Percentiles rank a stretch among this genome's conserved stretches.
Conservation (phyloP, 2,113 vertebrate genomes). For the Propithecus coquereli region DNA sequence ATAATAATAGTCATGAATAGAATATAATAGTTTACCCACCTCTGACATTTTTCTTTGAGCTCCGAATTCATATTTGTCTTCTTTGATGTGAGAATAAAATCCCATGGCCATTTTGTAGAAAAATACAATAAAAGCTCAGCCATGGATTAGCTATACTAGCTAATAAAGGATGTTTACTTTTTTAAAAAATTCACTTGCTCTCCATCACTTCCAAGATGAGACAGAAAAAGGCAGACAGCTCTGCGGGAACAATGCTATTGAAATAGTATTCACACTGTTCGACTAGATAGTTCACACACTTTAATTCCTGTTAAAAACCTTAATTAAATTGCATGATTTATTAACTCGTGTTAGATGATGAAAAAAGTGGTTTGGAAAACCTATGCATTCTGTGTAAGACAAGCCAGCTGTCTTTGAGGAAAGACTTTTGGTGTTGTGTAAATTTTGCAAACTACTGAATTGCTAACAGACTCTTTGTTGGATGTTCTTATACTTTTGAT, state of each 20-base stretch:
- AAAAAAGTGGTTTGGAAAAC: constrained; percentile 59
- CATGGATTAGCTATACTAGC: background rate
- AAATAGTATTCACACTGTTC: constrained; percentile 40
- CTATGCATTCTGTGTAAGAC: constrained; percentile 45
- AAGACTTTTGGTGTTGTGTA: constrained; percentile 60
- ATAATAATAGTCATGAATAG: background rate
- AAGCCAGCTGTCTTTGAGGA: constrained; percentile 64
- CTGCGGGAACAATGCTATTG: background rate
- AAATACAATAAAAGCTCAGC: background rate
- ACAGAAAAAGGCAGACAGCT: constrained; percentile 24
- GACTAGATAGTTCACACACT: constrained; percentile 60
- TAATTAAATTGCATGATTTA: constrained; percentile 77
- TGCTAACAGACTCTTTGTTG: constrained; percentile 75
- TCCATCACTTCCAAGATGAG: background rate
- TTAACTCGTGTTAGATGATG: constrained; percentile 61
- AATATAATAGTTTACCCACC: background rate
- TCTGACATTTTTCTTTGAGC: background rate
- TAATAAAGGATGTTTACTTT: constrained; percentile 63
- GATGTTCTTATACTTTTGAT: constrained; percentile 71
- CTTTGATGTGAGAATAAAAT: background rate
- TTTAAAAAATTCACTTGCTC: constrained; percentile 24
- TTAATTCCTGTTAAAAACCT: constrained; percentile 62
- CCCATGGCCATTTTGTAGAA: background rate
- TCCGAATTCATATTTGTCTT: background rate
- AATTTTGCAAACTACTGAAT: constrained; percentile 74